These are phyloP conservation scores for Muraenolepis orangiensis DNA, from an alignment of 2,797 vertebrate species.

Conservation along the genomic window DNA sequence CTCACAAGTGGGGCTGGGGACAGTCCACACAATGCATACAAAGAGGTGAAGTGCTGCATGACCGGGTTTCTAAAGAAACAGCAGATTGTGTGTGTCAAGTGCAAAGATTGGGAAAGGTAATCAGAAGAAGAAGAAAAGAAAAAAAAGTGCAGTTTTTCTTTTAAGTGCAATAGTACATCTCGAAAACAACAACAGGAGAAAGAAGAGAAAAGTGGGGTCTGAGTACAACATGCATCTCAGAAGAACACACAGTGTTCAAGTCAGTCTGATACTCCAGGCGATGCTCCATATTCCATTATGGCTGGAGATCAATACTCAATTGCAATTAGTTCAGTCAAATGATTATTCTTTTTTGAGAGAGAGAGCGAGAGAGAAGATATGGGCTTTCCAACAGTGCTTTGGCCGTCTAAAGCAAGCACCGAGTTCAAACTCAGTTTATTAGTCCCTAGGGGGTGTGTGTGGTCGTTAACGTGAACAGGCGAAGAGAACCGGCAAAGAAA, in stretches of 20 bases:
- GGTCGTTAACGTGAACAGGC: not conserved
- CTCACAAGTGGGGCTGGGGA: not conserved
- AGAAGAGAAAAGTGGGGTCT: no score
- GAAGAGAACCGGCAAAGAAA: constrained; percentile 12
- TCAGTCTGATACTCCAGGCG: no score
- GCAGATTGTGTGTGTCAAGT: no score
- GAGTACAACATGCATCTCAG: no score
- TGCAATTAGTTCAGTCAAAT: not conserved
- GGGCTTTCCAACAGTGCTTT: not conserved
- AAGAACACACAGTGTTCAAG: no score
- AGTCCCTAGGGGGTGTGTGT: not conserved
- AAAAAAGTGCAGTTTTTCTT: no score
- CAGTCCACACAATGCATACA: not conserved
- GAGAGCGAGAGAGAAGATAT: not conserved
- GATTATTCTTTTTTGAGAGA: not conserved
- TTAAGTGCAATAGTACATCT: no score
- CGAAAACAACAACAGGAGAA: no score
- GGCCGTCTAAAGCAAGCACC: no score
- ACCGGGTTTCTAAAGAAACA: not conserved
- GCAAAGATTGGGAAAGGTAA: not conserved
- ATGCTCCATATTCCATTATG: no score
- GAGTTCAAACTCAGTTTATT: not conserved
- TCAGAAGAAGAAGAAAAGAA: no score
- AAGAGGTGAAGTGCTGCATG: not conserved
- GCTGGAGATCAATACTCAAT: no score